A percentile compares a stretch with the other conserved stretches of the same genome.
phyloP scores from a whole-genome alignment of 2,113 vertebrate species.

The Typhlomys cinereus region DNA sequence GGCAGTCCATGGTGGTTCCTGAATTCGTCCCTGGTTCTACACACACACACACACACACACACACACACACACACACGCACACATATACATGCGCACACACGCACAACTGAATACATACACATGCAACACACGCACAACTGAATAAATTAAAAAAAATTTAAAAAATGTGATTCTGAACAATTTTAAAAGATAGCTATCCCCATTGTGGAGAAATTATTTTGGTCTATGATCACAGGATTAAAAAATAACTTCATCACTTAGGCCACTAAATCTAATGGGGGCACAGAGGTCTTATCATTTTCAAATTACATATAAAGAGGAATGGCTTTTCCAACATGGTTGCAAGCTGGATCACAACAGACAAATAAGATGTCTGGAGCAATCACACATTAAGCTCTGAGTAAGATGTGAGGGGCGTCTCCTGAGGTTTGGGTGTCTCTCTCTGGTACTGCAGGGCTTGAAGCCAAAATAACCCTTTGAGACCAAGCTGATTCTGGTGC shows the following conservation, averaged over 20 bases:
- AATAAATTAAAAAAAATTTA: too few relatives aligned
- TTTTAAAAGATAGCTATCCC: not conserved
- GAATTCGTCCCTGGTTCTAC: too few relatives aligned
- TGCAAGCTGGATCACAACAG: constrained; percentile 72
- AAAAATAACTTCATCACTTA: constrained; percentile 37
- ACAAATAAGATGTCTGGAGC: constrained; percentile 78
- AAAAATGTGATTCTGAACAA: too few relatives aligned
- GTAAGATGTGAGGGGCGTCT: constrained; percentile 65
- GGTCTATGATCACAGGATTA: not conserved
- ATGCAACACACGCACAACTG: too few relatives aligned
- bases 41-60: too few relatives aligned
- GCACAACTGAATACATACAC: too few relatives aligned
- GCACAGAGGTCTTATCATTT: constrained; percentile 24
- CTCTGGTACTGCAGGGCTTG: constrained; percentile 73
- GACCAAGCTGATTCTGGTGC: constrained; percentile 51
- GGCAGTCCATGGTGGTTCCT: too few relatives aligned
- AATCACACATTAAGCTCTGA: constrained; percentile 69
- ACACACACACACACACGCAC: too few relatives aligned
- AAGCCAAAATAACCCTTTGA: constrained; percentile 62
- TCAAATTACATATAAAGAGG: constrained; percentile 36
- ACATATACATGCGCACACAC: too few relatives aligned
- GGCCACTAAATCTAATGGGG: not conserved
- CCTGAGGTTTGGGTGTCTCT: constrained; percentile 64
- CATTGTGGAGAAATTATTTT: not conserved
- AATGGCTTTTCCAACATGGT: constrained; percentile 16